Conservation (phyloP, 2,113 vertebrate species). For the Rostratula benghalensis region DNA sequence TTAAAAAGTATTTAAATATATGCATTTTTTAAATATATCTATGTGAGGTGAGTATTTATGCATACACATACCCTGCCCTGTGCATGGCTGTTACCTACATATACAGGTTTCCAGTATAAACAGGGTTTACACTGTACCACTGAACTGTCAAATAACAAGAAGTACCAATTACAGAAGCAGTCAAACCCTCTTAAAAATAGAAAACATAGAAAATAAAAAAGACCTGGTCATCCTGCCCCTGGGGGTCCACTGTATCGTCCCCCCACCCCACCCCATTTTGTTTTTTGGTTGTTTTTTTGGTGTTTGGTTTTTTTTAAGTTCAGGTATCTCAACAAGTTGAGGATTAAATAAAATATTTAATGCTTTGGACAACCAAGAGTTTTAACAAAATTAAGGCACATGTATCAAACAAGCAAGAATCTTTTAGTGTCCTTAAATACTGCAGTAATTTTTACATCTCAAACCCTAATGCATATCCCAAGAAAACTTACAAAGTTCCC, state of each 20-base stretch:
- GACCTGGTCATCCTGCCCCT: rapidly evolving
- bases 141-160: neutral
- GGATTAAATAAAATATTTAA: neutral
- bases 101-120: neutral
- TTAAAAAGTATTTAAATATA: neutral
- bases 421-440: neutral
- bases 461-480: neutral
- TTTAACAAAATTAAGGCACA: neutral
- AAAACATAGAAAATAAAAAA: neutral
- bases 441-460: neutral
- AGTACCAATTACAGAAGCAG: neutral
- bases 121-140: neutral
- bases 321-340: neutral
- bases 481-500: neutral
- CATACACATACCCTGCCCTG: rapidly evolving
- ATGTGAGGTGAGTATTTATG: rapidly evolving
- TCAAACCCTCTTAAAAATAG: neutral
- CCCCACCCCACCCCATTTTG: too few relatives aligned
- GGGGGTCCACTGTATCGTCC: too few relatives aligned
- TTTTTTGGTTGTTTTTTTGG: too few relatives aligned
- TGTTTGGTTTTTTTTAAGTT: neutral
- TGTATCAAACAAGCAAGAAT: neutral
- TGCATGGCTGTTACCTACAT: neutral
- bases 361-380: neutral
- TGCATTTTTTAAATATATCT: neutral